Conservation (phyloP, 2,888 invertebrate genomes). For the Invenusta paracnida region DNA sequence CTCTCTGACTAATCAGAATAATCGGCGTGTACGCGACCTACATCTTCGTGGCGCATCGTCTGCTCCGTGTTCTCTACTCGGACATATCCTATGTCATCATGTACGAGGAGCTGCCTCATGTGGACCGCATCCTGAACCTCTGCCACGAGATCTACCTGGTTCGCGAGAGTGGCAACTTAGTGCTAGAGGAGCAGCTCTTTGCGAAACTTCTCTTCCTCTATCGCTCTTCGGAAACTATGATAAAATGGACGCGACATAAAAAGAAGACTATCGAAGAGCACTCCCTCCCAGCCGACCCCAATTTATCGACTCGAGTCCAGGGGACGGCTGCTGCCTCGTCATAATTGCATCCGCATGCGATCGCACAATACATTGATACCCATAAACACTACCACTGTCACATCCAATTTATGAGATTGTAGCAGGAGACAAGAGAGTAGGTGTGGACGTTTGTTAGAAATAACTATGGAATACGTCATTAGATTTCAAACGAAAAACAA, state of each 20-base stretch:
- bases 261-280: conserved; percentile 3
- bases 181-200: conserved; percentile 91
- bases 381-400: no score
- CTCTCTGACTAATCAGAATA: conserved; percentile 36
- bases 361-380: no score
- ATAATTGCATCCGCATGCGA: no score
- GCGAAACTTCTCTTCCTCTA: conserved; percentile 96
- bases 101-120: conserved; percentile 64
- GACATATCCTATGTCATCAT: conserved; percentile 36
- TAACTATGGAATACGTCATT: no score
- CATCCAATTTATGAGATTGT: no score
- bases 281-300: background rate
- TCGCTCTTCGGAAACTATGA: conserved; percentile 62
- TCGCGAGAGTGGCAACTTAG: conserved; percentile 83
- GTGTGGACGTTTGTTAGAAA: no score
- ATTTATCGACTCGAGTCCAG: no score
- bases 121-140: conserved; percentile 64
- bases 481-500: no score
- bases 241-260: conserved; percentile 42
- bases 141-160: conserved; percentile 69
- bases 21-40: conserved; percentile 42
- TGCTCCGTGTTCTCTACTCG: conserved; percentile 31
- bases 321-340: no score
- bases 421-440: no score
- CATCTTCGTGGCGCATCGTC: conserved; percentile 39